These are phyloP conservation scores for Nephotettix cincticeps DNA, from an alignment of 1,140 invertebrate species.

Conservation along the genomic window DNA sequence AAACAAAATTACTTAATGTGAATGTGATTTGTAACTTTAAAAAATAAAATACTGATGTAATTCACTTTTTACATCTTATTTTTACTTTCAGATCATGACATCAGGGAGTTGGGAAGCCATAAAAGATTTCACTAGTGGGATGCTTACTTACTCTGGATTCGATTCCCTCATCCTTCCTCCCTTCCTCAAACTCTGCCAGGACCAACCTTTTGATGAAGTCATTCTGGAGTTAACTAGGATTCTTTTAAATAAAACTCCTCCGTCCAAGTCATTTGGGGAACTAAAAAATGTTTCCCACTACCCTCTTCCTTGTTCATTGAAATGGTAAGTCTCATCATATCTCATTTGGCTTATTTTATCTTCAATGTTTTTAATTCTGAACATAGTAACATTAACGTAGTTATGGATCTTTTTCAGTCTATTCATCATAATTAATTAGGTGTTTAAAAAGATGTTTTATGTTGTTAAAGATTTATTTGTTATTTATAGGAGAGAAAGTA, in stretches of 20 bases:
- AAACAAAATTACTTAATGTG: no score
- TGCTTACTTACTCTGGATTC: constrained; percentile 66
- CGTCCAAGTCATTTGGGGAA: constrained; percentile 1
- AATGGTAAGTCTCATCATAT: no score
- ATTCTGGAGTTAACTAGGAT: constrained; percentile 66
- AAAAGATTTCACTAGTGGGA: constrained; percentile 59
- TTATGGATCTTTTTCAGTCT: no score
- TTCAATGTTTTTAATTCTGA: no score
- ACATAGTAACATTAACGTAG: no score
- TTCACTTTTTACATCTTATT: no score
- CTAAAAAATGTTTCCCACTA: constrained; percentile 26
- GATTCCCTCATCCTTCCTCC: constrained; percentile 70
- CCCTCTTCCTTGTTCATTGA: constrained; percentile 25
- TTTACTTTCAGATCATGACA: constrained; percentile 50
- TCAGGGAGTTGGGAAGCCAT: constrained; percentile 56
- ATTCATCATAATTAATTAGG: no score
- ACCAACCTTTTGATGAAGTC: constrained; percentile 46
- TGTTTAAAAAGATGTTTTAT: no score
- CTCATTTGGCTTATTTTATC: no score
- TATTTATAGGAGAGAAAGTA: neutral
- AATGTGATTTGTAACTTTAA: no score
- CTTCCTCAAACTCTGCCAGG: constrained; percentile 61
- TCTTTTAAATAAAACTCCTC: constrained; percentile 45
- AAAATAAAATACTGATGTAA: no score
- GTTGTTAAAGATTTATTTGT: no score